Evolutionary conservation across 2,888 invertebrate genomes (phyloP).

Genomic region (Nasonia oneida): DNA sequence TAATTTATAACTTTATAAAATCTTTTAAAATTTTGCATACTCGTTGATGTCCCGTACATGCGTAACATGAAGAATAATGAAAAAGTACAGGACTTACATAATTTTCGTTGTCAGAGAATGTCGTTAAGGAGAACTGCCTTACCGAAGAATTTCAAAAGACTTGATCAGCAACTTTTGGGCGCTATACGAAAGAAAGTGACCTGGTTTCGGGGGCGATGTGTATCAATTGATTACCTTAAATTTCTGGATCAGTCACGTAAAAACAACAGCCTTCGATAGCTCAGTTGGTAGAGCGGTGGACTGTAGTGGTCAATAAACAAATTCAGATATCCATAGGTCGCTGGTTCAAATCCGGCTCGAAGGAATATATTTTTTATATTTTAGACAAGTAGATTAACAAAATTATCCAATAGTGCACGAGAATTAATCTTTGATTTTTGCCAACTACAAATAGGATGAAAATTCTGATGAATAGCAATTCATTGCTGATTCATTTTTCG

Average conservation of each 20-base stretch:
- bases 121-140: not conserved
- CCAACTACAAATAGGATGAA: too few species aligned
- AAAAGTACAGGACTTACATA: not conserved
- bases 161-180: not conserved
- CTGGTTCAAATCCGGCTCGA: slow-evolving; percentile 78
- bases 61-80: not conserved
- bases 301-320: slow-evolving; percentile 73
- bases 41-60: not conserved
- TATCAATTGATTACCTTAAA: slow-evolving; percentile 1
- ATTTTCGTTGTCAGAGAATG: not conserved
- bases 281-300: slow-evolving; percentile 80
- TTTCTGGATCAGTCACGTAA: slow-evolving; percentile 72
- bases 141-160: not conserved
- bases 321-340: slow-evolving; percentile 76
- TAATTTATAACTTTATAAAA: too few species aligned
- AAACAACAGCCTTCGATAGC: slow-evolving; percentile 71
- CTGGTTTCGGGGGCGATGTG: not conserved
- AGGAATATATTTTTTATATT: slow-evolving; percentile 66
- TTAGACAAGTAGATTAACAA: not conserved
- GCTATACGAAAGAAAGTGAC: slow-evolving; percentile 2
- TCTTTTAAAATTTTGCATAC: not conserved
- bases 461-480: too few species aligned
- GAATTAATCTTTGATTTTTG: not conserved
- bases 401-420: not conserved
- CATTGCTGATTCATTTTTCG: too few species aligned